Percentiles rank a stretch among this genome's conserved stretches.
phyloP scores from a whole-genome alignment of 2,797 vertebrate species.

The Poeciliopsis turneri region DNA sequence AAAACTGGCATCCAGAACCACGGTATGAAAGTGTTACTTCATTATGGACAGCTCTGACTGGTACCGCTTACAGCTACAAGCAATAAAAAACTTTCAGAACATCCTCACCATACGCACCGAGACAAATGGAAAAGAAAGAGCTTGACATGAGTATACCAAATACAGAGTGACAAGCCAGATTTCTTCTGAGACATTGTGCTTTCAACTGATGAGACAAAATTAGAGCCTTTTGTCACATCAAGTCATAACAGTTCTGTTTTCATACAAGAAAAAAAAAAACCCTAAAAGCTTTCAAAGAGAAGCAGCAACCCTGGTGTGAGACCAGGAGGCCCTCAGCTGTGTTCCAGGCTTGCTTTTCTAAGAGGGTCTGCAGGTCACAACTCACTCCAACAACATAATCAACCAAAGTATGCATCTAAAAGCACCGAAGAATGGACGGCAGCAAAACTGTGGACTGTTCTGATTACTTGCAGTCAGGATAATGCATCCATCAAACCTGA shows the following conservation, averaged over 20 bases:
- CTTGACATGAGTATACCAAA: conserved; percentile 1
- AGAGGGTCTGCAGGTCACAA: not conserved
- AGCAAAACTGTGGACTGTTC: not conserved
- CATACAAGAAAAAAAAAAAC: conserved; percentile 1
- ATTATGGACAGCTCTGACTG: not conserved
- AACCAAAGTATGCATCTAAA: conserved; percentile 3
- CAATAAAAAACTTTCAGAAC: not conserved
- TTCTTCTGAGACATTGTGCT: conserved; percentile 6
- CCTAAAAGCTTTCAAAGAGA: conserved; percentile 1
- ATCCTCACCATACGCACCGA: not conserved
- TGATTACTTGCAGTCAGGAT: not conserved
- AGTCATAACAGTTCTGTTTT: conserved; percentile 4
- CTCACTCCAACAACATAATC: conserved; percentile 9
- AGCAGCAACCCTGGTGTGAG: conserved; percentile 6
- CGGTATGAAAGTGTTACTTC: not conserved
- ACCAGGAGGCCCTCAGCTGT: conserved; percentile 5
- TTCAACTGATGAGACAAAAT: conserved; percentile 20
- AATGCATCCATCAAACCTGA: conserved; percentile 1
- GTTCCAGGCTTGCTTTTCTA: not conserved
- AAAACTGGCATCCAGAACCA: not conserved
- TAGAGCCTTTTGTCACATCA: conserved; percentile 18
- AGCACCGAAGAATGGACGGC: not conserved
- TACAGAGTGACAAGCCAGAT: not conserved
- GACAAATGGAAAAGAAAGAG: not conserved
- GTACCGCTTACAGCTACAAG: not conserved